Evolutionary conservation across 1,140 invertebrate species (phyloP), one percentile per base, ranked within the genome.

Genomic region (Halesus radiatus): DNA sequence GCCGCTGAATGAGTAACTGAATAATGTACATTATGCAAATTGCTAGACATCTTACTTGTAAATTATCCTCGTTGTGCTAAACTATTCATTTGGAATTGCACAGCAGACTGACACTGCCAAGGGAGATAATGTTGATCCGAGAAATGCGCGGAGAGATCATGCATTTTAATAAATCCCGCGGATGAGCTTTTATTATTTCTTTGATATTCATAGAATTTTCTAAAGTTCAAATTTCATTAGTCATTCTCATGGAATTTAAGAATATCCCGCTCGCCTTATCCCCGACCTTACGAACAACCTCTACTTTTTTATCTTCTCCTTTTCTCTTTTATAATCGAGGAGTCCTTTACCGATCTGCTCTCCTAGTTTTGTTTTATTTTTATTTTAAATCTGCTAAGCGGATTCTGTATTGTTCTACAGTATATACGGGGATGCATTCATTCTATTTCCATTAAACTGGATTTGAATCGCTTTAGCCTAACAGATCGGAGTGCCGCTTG

Each of bases 141-240:
- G 56, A 60, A 60, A 60, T 18, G 23, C 10, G 3, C 10, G 10
- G 10, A 16, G 54, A n/a, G 54, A 58, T 58, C n/a, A 58, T 58
- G 54, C 22, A 20, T 58, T 20, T 20, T 20, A 60, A 60, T 60
- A 23, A 22, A 23, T 22, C 56, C 56, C 20, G 13, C 16, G 23
- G 7, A 23, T 60, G 3, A 60, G 16, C 5, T 60, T 60, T 22
- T 60, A 22, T 56, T 18, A 13, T 23, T 45, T 45, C 37, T 45
- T 45, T 45, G 37, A 45, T 45, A 45, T 45, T 20, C 18, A 15
- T 60, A 23, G 6, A 32, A 66, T 29, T 66, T 64, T 66, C n/a
- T 16, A n/a, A 23, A 70, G 29, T 70, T 70, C 20, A 70, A 70
- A 70, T 70, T 70, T 70, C 66, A 70, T 70, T 70, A 50, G 45